Evolutionary conservation across 2,113 vertebrate genomes (phyloP).

Genomic region (Phocoena phocoena): DNA sequence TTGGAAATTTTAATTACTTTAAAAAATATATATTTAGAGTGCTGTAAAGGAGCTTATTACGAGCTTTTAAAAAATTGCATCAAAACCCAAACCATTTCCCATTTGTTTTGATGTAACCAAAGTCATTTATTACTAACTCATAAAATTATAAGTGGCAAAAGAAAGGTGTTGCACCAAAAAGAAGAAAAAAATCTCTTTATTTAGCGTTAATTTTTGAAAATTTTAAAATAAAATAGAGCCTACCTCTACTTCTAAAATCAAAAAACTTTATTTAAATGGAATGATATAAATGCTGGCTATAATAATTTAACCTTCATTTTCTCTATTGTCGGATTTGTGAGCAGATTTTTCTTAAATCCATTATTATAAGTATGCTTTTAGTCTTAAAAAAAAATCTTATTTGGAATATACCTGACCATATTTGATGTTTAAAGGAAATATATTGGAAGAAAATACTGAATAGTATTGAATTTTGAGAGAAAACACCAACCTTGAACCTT

Average conservation of each 20-base stretch:
- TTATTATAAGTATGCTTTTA: not conserved
- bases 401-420: not conserved
- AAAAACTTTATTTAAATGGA: not conserved
- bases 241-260: not conserved
- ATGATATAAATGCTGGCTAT: not conserved
- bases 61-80: slow-evolving; percentile 55
- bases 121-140: slow-evolving; percentile 53
- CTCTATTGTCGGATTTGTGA: slow-evolving; percentile 30
- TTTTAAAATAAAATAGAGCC: slow-evolving; percentile 52
- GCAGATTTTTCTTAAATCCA: slow-evolving; percentile 33
- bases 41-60: slow-evolving; percentile 54
- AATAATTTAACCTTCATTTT: not conserved
- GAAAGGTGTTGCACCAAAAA: slow-evolving; percentile 37
- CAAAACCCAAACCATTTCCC: slow-evolving; percentile 55
- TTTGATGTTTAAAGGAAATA: slow-evolving; percentile 45
- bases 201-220: slow-evolving; percentile 46
- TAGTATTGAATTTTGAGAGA: slow-evolving; percentile 26
- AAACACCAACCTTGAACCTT: not conserved
- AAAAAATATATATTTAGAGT: slow-evolving; percentile 3
- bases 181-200: not conserved
- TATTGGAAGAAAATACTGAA: slow-evolving; percentile 41
- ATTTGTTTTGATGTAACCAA: slow-evolving; percentile 56
- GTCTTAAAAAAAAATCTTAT: not conserved
- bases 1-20: slow-evolving; percentile 45
- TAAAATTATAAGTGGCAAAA: slow-evolving; percentile 59